Base-by-base conservation (phyloP, 2,113 vertebrate species). In the Salvelinus sp. region DNA sequence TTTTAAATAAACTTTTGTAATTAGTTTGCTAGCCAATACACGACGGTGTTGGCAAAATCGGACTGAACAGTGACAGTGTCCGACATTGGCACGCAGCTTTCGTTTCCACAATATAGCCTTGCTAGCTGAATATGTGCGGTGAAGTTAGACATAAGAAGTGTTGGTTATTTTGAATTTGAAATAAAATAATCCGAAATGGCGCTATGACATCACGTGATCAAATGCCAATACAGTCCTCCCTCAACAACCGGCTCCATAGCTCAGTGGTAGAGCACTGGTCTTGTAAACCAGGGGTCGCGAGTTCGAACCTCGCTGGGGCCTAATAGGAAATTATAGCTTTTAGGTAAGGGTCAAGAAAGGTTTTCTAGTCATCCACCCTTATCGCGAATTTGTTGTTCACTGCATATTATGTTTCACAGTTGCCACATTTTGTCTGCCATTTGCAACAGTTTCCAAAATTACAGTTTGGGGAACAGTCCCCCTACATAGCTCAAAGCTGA, bases 221-320 rank as follows among this genome's bases (percentile, higher is more conserved):
- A 72, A 27, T 62, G 30, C 28, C 2, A 62, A 63, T 62, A 62
- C 60, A 62, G 23, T 28, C 25, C 7, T 23, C 18, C 1, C 0
- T n/a, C 9, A 0, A 2, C 5, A 9, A 9, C 54, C 71, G 86
- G 82, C 83, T 85, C 83, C 86, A 87, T 87, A 86, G 84, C 87
- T 88, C 84, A 86, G 87, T 88, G 84, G 84, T 86, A 88, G 84
- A 88, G 84, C 84, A 88, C 82, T 88, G 82, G 80, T 88, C 86
- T 84, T 88, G 86, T 88, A 86, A 86, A 86, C 84, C 80, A 84
- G 84, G 84, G 86, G 82, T 86, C 82, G 82, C 82, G 84, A 82
- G 84, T 88, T 86, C 80, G 74, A 84, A 83, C 80, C 84, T 88
- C 82, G 83, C 82, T 85, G 84, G 82, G 82, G 84, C 82, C 83